Base-by-base conservation (phyloP, 2,888 invertebrate species). In the Troides oblongomaculatus region DNA sequence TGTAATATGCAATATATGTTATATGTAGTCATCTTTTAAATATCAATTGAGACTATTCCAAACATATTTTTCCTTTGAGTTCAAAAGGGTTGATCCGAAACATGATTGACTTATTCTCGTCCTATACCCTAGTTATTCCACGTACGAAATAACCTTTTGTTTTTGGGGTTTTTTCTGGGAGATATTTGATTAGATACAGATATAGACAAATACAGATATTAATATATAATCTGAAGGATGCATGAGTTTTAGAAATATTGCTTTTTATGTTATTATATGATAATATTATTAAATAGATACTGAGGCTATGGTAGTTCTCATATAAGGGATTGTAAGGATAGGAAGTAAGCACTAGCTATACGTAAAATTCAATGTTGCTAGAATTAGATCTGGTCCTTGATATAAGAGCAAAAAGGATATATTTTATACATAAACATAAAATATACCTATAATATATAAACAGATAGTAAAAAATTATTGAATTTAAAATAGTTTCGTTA, bases 41-140 rank as follows among this genome's bases (percentile, higher is more conserved):
- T 66, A 66, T 53, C 18, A 39, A 23, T 53, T 50, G 12, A 21
- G 17, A 39, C 53, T 21, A 56, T 53, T 62, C 36, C 12, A 56
- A 53, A 66, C 62, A 61, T 56, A 56, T 67, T 53, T 62, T 43
- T 57, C 62, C 62, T 62, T 53, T 36, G 67, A 57, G 62, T 17
- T 14, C 57, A 21, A 23, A 56, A 56, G 10, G 61, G 23, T 23
- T n/a, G 61, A 62, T 57, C 39, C 12, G 43, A 50, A 46, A 60
- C 30, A 30, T 66, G 46, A 66, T 66, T 60, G 59, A 66, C 46
- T 66, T 66, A 66, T 59, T 30, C 58, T 18, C 18, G 23, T 36
- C 30, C 8, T n/a, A 57, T 57, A 4, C 17, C 50, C 50, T 57
- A 4, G n/a, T 21, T 8, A 57, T 57, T 57, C 21, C n/a, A 6